Percentiles rank a stretch among this genome's conserved stretches.
phyloP scores from a whole-genome alignment of 2,113 vertebrate genomes.

The Anthoscopus minutus region DNA sequence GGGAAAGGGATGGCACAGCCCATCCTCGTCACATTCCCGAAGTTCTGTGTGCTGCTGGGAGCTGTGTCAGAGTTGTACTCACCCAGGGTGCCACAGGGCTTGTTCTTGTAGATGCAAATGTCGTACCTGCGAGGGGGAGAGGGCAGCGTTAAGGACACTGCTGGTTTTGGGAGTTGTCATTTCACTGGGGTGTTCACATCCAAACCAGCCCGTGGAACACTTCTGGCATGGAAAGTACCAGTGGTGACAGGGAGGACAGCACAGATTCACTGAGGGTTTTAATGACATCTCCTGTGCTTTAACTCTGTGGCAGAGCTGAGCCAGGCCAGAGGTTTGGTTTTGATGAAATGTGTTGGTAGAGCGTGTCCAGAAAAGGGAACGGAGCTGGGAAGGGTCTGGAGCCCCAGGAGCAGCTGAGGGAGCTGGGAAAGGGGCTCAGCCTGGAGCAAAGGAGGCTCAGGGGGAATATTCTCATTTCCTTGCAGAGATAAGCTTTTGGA shows the following conservation, averaged over 20 bases:
- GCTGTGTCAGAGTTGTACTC: neutral
- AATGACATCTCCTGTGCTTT: neutral
- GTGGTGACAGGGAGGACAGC: neutral
- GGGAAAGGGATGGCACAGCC: neutral
- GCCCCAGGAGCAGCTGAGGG: accelerated
- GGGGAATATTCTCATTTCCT: neutral
- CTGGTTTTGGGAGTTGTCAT: accelerated
- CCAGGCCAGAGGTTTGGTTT: neutral
- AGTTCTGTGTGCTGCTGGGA: accelerated
- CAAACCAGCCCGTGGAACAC: neutral
- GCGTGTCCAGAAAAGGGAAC: accelerated
- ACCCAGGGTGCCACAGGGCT: constrained; percentile 96
- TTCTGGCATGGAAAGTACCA: neutral
- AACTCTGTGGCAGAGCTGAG: neutral
- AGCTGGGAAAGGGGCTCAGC: neutral
- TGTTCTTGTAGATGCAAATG: constrained; percentile 99
- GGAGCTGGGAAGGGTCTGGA: neutral
- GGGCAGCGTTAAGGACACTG: accelerated
- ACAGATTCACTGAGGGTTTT: neutral
- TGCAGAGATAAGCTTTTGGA: neutral
- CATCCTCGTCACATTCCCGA: accelerated
- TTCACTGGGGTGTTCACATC: accelerated
- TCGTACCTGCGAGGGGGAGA: constrained; percentile 81
- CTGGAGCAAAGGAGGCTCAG: neutral
- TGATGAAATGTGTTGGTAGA: neutral